A percentile compares a stretch with the other conserved stretches of the same genome.
These are phyloP conservation scores for Cephus runcator DNA, from an alignment of 2,888 invertebrate species.

Conservation along the genomic window DNA sequence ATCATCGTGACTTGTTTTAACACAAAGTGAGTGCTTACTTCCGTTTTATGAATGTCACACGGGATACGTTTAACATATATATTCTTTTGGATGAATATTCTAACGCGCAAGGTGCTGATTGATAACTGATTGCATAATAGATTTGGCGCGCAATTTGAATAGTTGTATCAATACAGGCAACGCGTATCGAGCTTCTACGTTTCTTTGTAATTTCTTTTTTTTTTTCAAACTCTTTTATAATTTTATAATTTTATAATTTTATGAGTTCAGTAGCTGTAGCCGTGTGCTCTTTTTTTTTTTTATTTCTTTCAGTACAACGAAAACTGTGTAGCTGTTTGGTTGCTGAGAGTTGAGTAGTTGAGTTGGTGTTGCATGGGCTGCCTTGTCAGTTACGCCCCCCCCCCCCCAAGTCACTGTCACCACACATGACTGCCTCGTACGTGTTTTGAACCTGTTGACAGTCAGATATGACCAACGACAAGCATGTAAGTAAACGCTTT, in stretches of 20 bases:
- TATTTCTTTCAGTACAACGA: slow-evolving; percentile 44
- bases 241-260: slow-evolving; percentile 33
- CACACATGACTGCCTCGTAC: slow-evolving; percentile 35
- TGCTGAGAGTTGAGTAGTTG: slow-evolving; percentile 34
- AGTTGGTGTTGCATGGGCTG: slow-evolving; percentile 44
- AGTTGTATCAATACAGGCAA: background rate
- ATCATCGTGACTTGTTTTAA: background rate
- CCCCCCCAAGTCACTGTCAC: slow-evolving; percentile 19
- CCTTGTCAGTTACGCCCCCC: slow-evolving; percentile 28
- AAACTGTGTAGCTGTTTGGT: slow-evolving; percentile 21
- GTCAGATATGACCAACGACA: slow-evolving; percentile 60
- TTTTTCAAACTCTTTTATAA: slow-evolving; percentile 4
- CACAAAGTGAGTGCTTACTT: background rate
- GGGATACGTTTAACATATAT: background rate
- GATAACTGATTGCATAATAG: background rate
- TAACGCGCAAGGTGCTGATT: background rate
- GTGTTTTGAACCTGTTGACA: slow-evolving; percentile 29
- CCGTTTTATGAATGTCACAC: background rate
- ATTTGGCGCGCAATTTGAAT: background rate
- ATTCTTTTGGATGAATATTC: background rate
- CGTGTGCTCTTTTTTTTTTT: slow-evolving; percentile 25
- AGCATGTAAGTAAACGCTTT: slow-evolving; percentile 54
- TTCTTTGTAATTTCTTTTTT: background rate
- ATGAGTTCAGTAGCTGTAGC: slow-evolving; percentile 32
- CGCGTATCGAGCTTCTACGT: background rate